Conservation (phyloP, 2,113 vertebrate genomes). For the Donacobius atricapilla region DNA sequence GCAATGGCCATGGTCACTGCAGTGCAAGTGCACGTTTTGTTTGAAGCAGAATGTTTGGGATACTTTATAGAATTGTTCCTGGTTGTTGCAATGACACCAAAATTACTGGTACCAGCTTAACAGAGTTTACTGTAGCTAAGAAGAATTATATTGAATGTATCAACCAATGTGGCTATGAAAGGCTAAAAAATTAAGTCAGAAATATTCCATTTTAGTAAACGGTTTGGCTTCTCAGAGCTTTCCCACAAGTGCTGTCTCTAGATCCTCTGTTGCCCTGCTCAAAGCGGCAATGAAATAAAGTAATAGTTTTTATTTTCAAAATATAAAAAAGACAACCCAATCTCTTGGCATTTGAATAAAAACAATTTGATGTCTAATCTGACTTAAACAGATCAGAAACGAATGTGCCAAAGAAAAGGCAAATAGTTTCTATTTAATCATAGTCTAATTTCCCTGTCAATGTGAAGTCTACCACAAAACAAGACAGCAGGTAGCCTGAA, state of each 20-base stretch:
- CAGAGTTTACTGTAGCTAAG: neutral
- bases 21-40: neutral
- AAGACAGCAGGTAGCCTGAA: neutral
- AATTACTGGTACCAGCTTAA: neutral
- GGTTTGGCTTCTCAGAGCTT: neutral
- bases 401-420: neutral
- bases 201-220: neutral
- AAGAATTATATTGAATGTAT: neutral
- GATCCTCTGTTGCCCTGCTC: neutral
- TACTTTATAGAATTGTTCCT: neutral
- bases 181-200: neutral
- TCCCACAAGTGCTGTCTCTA: neutral
- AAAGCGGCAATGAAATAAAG: neutral
- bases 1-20: neutral
- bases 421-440: neutral
- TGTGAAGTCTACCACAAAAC: neutral
- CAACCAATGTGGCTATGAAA: neutral
- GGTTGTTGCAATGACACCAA: neutral
- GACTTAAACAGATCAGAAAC: neutral
- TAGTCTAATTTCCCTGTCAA: neutral
- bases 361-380: neutral
- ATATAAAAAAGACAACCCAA: neutral
- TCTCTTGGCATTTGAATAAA: slow-evolving; percentile 17
- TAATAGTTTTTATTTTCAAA: neutral
- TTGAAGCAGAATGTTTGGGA: neutral